A percentile compares a stretch with the other conserved stretches of the same genome.
Evolutionary conservation across 2,113 vertebrate genomes (phyloP).

Genomic region (Triplophysa tibetana): DNA sequence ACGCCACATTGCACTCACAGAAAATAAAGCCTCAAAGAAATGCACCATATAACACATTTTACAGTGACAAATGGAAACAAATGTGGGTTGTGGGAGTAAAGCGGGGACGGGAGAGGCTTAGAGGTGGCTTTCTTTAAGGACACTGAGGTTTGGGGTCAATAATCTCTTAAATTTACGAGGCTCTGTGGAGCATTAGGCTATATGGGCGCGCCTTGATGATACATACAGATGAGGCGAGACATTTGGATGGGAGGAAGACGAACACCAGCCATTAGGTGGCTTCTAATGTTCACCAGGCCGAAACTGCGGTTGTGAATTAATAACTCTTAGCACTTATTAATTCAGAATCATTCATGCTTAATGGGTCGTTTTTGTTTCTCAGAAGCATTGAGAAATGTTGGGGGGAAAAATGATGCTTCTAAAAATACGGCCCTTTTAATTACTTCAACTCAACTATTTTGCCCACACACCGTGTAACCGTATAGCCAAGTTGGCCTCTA

Average conservation of each 20-base stretch:
- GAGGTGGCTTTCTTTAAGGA: slow-evolving; percentile 27
- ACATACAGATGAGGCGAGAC: slow-evolving; percentile 27
- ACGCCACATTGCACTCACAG: not conserved
- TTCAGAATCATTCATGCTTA: slow-evolving; percentile 49
- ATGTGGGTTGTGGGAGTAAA: not conserved
- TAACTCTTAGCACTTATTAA: slow-evolving; percentile 40
- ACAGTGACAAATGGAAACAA: not conserved
- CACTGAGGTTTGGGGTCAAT: slow-evolving; percentile 22
- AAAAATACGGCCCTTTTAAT: slow-evolving; percentile 44
- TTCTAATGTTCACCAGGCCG: slow-evolving; percentile 37
- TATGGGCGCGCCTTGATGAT: slow-evolving; percentile 27
- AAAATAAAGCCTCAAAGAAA: slow-evolving; percentile 6
- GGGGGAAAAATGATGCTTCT: slow-evolving; percentile 1
- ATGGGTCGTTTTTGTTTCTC: slow-evolving; percentile 40
- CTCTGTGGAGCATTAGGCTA: slow-evolving; percentile 25
- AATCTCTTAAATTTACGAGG: slow-evolving; percentile 19
- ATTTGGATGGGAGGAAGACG: slow-evolving; percentile 15
- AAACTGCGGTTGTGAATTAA: slow-evolving; percentile 29
- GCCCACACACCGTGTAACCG: slow-evolving; percentile 21
- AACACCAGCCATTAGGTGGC: slow-evolving; percentile 3
- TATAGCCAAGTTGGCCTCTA: slow-evolving; percentile 6
- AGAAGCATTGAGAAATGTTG: slow-evolving; percentile 27
- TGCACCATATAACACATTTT: not conserved
- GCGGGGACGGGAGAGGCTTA: not conserved
- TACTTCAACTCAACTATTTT: slow-evolving; percentile 20